Conservation (phyloP, 1,140 invertebrate species). For the Rhagoletis pomonella region DNA sequence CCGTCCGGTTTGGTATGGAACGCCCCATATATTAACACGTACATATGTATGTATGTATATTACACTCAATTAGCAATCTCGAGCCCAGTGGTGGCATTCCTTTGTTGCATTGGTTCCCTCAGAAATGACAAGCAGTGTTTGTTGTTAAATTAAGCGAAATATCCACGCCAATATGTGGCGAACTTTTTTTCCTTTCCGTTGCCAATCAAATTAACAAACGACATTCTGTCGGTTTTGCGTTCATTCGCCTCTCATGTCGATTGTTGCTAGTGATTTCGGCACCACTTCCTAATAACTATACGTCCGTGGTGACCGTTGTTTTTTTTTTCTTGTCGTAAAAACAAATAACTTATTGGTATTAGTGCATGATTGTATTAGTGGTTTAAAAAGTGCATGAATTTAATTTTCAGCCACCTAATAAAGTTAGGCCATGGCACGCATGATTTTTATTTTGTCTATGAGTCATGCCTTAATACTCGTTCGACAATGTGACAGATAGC, state of each 20-base stretch:
- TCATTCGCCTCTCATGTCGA: slow-evolving; percentile 40
- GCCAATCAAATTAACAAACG: slow-evolving; percentile 43
- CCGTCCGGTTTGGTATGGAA: too few relatives aligned
- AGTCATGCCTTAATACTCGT: background rate
- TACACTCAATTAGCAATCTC: background rate
- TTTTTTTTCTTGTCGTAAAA: background rate
- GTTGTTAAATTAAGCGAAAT: background rate
- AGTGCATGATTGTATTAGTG: background rate
- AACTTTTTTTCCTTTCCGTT: background rate
- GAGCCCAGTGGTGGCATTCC: background rate
- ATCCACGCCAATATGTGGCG: background rate
- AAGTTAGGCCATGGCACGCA: background rate
- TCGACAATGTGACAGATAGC: background rate
- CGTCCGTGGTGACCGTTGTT: background rate
- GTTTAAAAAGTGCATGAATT: slow-evolving; percentile 26
- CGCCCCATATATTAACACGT: too few relatives aligned
- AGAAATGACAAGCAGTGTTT: background rate
- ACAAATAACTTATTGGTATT: background rate
- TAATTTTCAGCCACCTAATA: slow-evolving; percentile 42
- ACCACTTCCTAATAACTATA: background rate
- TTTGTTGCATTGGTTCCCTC: slow-evolving; percentile 1
- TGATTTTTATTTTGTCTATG: slow-evolving; percentile 32
- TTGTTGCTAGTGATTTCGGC: slow-evolving; percentile 18
- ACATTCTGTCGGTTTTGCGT: background rate
- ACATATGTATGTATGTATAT: too few relatives aligned